A percentile compares a stretch with the other conserved stretches of the same genome.
Evolutionary conservation across 2,113 vertebrate genomes (phyloP).

Genomic region (Campylomormyrus tamandua): DNA sequence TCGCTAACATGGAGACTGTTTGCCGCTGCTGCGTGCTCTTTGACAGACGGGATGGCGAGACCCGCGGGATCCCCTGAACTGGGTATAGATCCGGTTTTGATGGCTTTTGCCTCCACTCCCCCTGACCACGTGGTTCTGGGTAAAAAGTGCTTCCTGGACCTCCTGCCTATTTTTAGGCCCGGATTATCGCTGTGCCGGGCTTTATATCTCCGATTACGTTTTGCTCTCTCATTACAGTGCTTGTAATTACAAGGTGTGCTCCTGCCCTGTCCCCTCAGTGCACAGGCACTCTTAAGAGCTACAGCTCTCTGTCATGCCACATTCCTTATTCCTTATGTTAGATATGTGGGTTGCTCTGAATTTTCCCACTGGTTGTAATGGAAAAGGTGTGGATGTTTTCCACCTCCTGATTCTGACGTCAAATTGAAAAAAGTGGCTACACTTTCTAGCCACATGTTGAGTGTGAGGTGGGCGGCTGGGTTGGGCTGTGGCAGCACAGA

Average conservation of each 20-base stretch:
- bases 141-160: conserved; percentile 45
- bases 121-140: not conserved
- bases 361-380: not conserved
- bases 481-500: not conserved
- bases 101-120: not conserved
- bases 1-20: not conserved
- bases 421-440: not conserved
- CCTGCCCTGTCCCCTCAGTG: conserved; percentile 3
- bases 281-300: not conserved
- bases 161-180: conserved; percentile 55
- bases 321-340: not conserved
- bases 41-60: not conserved
- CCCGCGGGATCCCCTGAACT: not conserved
- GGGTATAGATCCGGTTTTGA: not conserved
- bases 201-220: conserved; percentile 59
- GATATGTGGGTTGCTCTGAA: not conserved
- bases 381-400: not conserved
- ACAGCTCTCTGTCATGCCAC: not conserved
- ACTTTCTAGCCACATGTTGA: not conserved
- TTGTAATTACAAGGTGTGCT: conserved; percentile 41
- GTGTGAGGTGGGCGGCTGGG: not conserved
- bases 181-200: conserved; percentile 49
- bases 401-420: not conserved
- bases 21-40: not conserved
- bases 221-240: conserved; percentile 50